phyloP scores from a whole-genome alignment of 2,797 vertebrate genomes.

The Melanogrammus aeglefinus region DNA sequence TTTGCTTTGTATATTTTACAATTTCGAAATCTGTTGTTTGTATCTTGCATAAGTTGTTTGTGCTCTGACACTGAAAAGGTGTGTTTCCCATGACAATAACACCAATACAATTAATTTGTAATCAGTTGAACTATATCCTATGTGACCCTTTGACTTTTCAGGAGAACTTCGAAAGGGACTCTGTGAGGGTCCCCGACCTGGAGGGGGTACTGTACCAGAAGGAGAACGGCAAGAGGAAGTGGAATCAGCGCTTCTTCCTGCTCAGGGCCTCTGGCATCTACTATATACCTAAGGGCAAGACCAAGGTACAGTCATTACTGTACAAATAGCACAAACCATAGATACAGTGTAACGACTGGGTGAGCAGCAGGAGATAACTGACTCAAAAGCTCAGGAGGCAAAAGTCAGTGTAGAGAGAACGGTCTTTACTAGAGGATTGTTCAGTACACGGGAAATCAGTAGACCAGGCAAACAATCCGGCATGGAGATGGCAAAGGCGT shows the following conservation, averaged over 20 bases:
- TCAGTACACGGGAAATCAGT: too few species aligned
- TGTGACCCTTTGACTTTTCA: conserved; percentile 42
- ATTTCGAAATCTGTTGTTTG: neutral
- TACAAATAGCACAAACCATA: too few species aligned
- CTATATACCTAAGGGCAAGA: conserved; percentile 91
- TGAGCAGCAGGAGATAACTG: too few species aligned
- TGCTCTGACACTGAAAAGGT: too few species aligned
- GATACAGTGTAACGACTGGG: too few species aligned
- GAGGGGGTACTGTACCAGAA: conserved; percentile 86
- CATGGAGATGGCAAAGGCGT: too few species aligned
- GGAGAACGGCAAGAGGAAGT: conserved; percentile 88
- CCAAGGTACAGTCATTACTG: conserved; percentile 74
- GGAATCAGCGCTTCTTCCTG: conserved; percentile 88
- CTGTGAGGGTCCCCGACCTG: conserved; percentile 83
- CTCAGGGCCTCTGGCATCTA: conserved; percentile 92
- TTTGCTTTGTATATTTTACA: neutral
- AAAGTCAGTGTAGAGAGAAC: too few species aligned
- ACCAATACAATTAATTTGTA: neutral
- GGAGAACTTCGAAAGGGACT: conserved; percentile 84
- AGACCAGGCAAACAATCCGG: too few species aligned
- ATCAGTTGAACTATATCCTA: neutral
- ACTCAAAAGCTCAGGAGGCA: too few species aligned
- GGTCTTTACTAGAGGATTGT: too few species aligned
- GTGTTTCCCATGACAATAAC: too few species aligned
- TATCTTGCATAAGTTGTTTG: too few species aligned